Evolutionary conservation across 1,140 invertebrate genomes (phyloP), one percentile per base, ranked within the genome.

Genomic region (Lepidostoma basale): DNA sequence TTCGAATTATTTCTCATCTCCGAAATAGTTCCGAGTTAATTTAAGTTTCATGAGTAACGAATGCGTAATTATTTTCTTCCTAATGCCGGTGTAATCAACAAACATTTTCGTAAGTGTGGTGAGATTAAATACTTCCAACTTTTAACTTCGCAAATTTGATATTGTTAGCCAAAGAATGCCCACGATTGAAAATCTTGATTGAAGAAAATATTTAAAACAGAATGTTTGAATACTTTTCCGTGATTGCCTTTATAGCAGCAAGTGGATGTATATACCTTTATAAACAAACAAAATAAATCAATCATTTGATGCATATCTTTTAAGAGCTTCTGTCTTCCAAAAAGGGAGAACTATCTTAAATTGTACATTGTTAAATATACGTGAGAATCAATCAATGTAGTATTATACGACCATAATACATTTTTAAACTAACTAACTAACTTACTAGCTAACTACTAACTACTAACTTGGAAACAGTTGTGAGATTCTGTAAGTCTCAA

Each of bases 21-120:
- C 42, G 47, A 54, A 40, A 65, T 65, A 65, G 62, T 65, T 65
- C 30, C 9, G 20, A 65, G 62, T 65, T 54, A 54, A 65, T 65
- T 54, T 65, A 65, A 65, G 62, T 63, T 63, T 49, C 28, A 12
- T 2, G 42, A 63, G 60, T 65, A 65, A 47, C 62, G 23, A 65
- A 65, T 65, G 54, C 54, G 54, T 59, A 65, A 65, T 65, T 65
- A 45, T 54, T 65, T 28, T 49, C 33, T 25, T n/a, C 25, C 1
- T 25, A 63, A 16, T n/a, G 60, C 60, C 33, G 28, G 23, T 40
- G 45, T 54, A 54, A 65, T 54, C 45, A 52, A 65, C 62, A 42
- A 65, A 65, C 28, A 65, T 65, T 65, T 65, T 65, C 40, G 47
- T 54, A 54, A 30, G 49, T 39, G 30, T 23, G 30, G 54, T 59